Evolutionary conservation across 2,113 vertebrate genomes (phyloP), one percentile per base, ranked within the genome.

Genomic region (Motacilla alba): DNA sequence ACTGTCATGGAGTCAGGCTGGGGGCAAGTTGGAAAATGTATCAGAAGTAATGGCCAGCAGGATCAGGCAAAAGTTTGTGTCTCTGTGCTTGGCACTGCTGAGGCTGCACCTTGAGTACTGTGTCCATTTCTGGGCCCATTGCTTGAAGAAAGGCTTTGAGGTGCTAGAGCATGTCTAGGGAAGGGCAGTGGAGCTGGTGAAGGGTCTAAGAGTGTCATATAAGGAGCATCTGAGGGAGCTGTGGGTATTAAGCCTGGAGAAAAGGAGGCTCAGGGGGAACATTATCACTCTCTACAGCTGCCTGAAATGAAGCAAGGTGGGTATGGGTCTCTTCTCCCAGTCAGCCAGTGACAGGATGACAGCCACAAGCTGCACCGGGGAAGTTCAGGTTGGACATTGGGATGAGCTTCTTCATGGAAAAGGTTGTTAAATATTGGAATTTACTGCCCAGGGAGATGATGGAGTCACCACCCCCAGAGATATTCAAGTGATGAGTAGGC

Each of bases 401-500:
- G 15, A 67, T 43, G 16, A 60, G 8, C 35, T 67, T 53, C 20
- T 68, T 67, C 13, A n/a, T 24, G 11, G 13, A 52, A 52, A 46
- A 31, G 6, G 16, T 53, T 60, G n/a, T 30, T 60, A 53, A 53
- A 68, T 8, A 7, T 9, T 53, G n/a, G 28, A 60, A 68, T 47
- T 33, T 39, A 22, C 53, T 68, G 6, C 19, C 13, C 23, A 47
- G 39, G 9, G 5, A 53, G 28, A 27, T 5, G 14, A 30, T 53
- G 30, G n/a, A 60, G 17, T 60, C 20, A 22, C 30, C 5, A n/a
- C 9, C 8, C 13, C n/a, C 0, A 0, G 19, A 82, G 20, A 0
- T 11, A 12, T 33, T 74, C 37, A 44, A 33, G 15, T 17, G 33
- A 30, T 9, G 12, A 16, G 3, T 30, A 39, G 13, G n/a, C 16